Evolutionary conservation across 2,888 invertebrate genomes (phyloP), one percentile per base, ranked within the genome.

Genomic region (Horisme vitalbata): DNA sequence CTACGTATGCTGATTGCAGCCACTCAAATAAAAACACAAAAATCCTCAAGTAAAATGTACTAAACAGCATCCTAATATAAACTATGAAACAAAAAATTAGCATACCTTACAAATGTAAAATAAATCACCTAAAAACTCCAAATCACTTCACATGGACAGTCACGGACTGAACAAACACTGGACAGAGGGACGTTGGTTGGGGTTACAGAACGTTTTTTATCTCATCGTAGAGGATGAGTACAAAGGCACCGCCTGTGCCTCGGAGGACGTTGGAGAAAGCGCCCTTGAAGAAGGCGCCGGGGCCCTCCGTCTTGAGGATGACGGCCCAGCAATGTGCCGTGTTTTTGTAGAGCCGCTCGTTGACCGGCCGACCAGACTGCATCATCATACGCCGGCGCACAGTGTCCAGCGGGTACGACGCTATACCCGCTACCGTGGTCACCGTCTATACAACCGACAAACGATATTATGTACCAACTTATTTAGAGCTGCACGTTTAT

Each of bases 361-460:
- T 80, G 69, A 92, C 90, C 52, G 93, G 93, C 59, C 94, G 92
- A 26, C 97, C 97, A 48, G 97, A 97, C 89, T 98, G 98, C 98
- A 99, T 99, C 98, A 99, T 99, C 97, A 99, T 96, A 75, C 98
- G 94, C 87, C 99, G 93, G 67, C 98, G 93, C 70, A 95, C 95
- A 39, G 98, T 98, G 83, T 99, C 98, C 85, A 99, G 94, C 52
- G 98, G 98, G 90, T 99, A 98, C 23, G 98, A 98, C 23, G 96
- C 91, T 66, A 99, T 94, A 68, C 98, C 98, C 48, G 98, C 95
- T 55, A 95, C 89, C 45, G 97, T 90, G 1, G 90, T 90, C 45
- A 90, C 90, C 70, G 93, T 87, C 95, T 88, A 68, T 3, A 56
- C 15, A 5, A 4, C 15, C 3, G 3, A 15, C 18, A 12, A 12